A percentile compares a stretch with the other conserved stretches of the same genome.
Conservation (phyloP, 1,140 invertebrate species). For the Conopomorpha cramerella region DNA sequence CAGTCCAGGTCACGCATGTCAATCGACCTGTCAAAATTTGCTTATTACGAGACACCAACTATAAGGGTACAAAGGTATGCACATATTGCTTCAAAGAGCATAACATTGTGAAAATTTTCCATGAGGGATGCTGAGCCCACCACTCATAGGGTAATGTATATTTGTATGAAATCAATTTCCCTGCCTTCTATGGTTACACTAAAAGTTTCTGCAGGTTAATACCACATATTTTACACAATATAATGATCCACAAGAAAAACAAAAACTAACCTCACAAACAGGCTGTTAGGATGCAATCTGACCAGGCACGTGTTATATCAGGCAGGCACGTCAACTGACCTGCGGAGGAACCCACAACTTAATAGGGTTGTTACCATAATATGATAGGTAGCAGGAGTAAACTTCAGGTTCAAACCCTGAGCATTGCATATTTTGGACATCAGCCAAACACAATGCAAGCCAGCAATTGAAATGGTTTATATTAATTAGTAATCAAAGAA, state of each 20-base stretch:
- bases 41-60: too few species aligned
- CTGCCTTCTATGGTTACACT: neutral
- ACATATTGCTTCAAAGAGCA: too few species aligned
- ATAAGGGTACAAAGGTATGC: too few species aligned
- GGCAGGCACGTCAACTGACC: constrained; percentile 47
- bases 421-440: constrained; percentile 31
- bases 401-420: constrained; percentile 15
- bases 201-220: neutral
- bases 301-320: constrained; percentile 43
- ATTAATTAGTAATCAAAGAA: constrained; percentile 14
- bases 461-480: constrained; percentile 42
- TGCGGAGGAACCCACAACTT: constrained; percentile 37
- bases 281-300: constrained; percentile 51
- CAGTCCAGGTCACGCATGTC: too few species aligned
- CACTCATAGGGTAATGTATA: too few species aligned
- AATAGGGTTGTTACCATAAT: neutral
- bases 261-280: constrained; percentile 50
- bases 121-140: too few species aligned
- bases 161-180: too few species aligned
- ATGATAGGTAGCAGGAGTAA: neutral
- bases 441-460: constrained; percentile 38
- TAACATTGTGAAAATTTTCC: too few species aligned
- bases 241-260: constrained; percentile 10
- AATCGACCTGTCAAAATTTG: too few species aligned
- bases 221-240: neutral